Percentiles rank a stretch among this genome's conserved stretches.
These are phyloP conservation scores for Parnassius apollo DNA, from an alignment of 2,888 invertebrate species.

Conservation along the genomic window DNA sequence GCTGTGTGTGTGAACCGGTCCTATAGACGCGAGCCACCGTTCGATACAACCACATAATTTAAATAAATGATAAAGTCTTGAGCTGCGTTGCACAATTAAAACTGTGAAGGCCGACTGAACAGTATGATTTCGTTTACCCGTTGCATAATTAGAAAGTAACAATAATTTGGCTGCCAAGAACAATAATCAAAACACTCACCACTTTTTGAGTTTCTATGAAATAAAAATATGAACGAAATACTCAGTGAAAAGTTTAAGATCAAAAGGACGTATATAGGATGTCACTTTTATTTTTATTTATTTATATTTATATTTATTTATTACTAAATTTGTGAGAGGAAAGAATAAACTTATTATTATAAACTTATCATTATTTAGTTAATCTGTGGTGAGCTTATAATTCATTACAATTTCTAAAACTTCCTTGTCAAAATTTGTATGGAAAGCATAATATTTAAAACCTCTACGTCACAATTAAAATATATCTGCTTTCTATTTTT, in stretches of 20 bases:
- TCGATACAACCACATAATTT: conserved; percentile 66
- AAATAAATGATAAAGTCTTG: conserved; percentile 66
- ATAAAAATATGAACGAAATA: not conserved
- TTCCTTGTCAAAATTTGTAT: too few relatives aligned
- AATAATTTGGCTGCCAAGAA: conserved; percentile 19
- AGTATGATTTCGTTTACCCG: conserved; percentile 56
- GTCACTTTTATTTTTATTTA: too few relatives aligned
- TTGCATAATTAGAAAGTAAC: conserved; percentile 58
- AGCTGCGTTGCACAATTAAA: conserved; percentile 67
- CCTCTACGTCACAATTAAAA: too few relatives aligned
- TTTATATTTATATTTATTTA: too few relatives aligned
- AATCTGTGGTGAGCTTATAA: too few relatives aligned
- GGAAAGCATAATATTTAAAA: too few relatives aligned
- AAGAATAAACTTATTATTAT: too few relatives aligned
- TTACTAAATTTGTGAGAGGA: not conserved
- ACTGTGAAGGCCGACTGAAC: conserved; percentile 57
- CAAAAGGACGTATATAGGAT: not conserved
- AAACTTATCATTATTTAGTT: too few relatives aligned
- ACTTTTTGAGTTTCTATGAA: not conserved
- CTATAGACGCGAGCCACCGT: conserved; percentile 60
- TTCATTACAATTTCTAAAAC: too few relatives aligned
- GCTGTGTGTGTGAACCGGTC: conserved; percentile 63
- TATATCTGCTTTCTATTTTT: too few relatives aligned
- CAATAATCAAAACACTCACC: not conserved
- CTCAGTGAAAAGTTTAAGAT: not conserved